phyloP scores from a whole-genome alignment of 2,113 vertebrate genomes.

The Oreotrochilus melanogaster region DNA sequence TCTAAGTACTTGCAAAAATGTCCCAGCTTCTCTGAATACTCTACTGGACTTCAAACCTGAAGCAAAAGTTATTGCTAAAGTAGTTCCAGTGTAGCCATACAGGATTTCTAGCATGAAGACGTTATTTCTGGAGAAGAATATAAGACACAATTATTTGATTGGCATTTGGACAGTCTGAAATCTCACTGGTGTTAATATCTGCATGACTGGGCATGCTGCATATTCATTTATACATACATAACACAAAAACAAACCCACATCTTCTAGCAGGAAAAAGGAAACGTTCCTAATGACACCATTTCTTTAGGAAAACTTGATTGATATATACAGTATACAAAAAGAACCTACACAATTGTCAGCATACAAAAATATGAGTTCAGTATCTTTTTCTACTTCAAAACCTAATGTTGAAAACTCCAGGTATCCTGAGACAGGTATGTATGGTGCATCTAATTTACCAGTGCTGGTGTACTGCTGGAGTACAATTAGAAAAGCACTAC shows the following conservation, averaged over 20 bases:
- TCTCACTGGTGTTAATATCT: neutral
- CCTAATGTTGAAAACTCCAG: neutral
- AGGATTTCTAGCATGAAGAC: neutral
- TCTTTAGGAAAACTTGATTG: slow-evolving; percentile 19
- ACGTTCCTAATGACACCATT: neutral
- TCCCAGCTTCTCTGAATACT: neutral
- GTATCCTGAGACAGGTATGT: slow-evolving; percentile 47
- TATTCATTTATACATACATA: neutral
- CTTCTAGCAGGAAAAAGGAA: neutral
- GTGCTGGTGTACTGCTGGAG: neutral
- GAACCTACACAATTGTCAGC: neutral
- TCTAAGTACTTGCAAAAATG: neutral
- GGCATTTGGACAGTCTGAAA: neutral
- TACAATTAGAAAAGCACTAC: slow-evolving; percentile 35
- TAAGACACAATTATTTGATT: neutral
- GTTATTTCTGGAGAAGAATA: neutral
- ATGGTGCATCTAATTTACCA: slow-evolving; percentile 1
- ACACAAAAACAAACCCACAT: neutral
- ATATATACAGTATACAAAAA: slow-evolving; percentile 45
- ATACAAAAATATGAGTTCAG: slow-evolving; percentile 54
- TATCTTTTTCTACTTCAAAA: slow-evolving; percentile 41
- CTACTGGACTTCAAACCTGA: neutral
- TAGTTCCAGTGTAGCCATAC: neutral
- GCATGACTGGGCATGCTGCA: neutral
- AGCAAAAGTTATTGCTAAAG: neutral